Evolutionary conservation across 2,797 vertebrate species (phyloP), one percentile per base, ranked within the genome.

Genomic region (Aplochiton taeniatus): DNA sequence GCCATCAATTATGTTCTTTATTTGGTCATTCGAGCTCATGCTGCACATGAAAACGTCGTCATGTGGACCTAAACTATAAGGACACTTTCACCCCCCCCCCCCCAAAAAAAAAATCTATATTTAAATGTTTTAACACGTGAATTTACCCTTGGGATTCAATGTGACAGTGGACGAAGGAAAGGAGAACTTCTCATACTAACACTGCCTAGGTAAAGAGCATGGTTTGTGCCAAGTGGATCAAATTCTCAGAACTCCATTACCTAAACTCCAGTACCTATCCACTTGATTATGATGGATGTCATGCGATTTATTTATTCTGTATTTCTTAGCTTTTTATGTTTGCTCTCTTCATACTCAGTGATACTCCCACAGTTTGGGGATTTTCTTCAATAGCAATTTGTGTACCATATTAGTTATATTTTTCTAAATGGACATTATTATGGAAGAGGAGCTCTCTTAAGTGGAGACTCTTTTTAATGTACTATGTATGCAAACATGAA

Each of bases 221-320:
- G 79, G 85, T 78, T 77, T 85, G 81, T 73, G 74, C 56, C 78
- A 76, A 66, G 80, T 83, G 83, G 84, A 85, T 72, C 68, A 62
- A 69, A 81, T 82, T 82, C 61, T 83, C 67, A 79, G 69, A 65
- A 76, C 84, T 85, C 77, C 17, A 14, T 52, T 16, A 18, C 16
- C 9, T 8, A 10, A 48, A 62, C 17, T 31, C 31, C 60, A 62
- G 49, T 68, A 43, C 80, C 73, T 77, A 76, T 82, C 85, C 84
- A 79, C 83, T 65, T 74, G 58, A 74, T 76, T 84, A 86, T 80
- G 83, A 85, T 83, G 77, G 83, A 86, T 84, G 79, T 89, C 84
- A 84, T 86, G 76, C 81, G 82, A 78, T 83, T 90, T 90, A 91
- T 91, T 91, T 91, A 91, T 91, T 91, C 86, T 83, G 84, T 87